Base-by-base conservation (phyloP, 2,888 invertebrate genomes). In the Odontothrips loti region DNA sequence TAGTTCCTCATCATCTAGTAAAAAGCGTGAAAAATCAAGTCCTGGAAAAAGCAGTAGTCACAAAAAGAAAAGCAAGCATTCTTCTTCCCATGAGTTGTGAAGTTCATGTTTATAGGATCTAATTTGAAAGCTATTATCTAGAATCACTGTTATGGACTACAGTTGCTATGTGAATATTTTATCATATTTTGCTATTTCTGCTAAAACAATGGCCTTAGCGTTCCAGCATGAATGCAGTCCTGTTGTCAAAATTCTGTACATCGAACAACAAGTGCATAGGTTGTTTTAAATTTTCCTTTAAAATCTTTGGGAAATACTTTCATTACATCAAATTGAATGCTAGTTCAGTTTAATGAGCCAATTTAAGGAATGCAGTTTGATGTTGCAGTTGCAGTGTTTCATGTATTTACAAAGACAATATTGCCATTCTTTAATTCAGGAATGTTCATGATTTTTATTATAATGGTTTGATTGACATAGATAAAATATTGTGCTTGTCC, bases 1-100 rank as follows among this genome's bases (percentile, higher is more conserved):
- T 12, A 75, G 68, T 27, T 75, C 68, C 23, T 75, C 68, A 12
- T 27, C 68, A 75, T 75, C 68, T 12, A 75, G 68, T 27, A 75
- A 75, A 12, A 75, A 75, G 27, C 68, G 68, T 27, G 68, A 75
- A 27, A 75, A 75, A 75, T 75, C 68, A 75, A 75, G 68, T 75
- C 68, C 68, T 10, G 68, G 68, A 12, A 75, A 75, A 23, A 75
- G 27, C 27, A 27, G 68, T 27, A 75, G 27, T 75, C 68, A 75
- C 23, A 75, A 75, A 27, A 75, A 75, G 10, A 75, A 75, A 27
- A 75, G 68, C 23, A 75, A 75, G 23, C 68, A 75, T 75, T 75
- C 68, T 23, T 75, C 68, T 27, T 75, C 68, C 10, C 68, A 75
- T 75, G 68, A 75, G 27, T 27, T 75, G 68, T 75, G 68, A 75